Base-by-base conservation (phyloP, 2,888 invertebrate species). In the Prosopocoilus inquinatus region DNA sequence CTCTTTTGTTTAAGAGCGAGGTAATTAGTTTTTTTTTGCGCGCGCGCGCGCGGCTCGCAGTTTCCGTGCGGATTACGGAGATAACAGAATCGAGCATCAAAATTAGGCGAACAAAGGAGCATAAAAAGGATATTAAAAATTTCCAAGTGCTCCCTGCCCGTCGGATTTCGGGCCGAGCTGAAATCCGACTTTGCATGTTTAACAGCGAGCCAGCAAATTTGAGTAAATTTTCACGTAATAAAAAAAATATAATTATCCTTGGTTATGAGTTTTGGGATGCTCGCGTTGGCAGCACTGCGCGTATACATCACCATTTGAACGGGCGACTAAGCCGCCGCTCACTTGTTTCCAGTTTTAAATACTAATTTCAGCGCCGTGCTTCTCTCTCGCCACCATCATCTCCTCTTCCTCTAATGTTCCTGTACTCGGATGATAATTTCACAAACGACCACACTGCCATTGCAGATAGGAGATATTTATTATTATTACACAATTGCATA, bases 401-500 rank as follows among this genome's bases (percentile, higher is more conserved):
- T 56, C 62, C 60, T 58, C 50, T 57, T 58, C 53, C 50, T 41
- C 33, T 54, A 38, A 46, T 48, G 57, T 46, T 39, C 57, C 45
- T 66, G 65, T 64, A 59, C 58, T 58, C 57, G 61, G 61, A 66
- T 66, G 69, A 68, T 68, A 69, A 70, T 70, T 67, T 67, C 67
- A 60, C 63, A 66, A 66, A 69, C 68, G 70, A 67, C 67, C 67
- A 61, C 65, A 59, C 65, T 67, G 67, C 62, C 65, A 64, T 61
- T 65, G 58, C 64, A 68, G 70, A 70, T 70, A 68, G 64, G 66
- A 63, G 65, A 67, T 69, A 71, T 72, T 72, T 72, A 72, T 71
- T 71, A 70, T 71, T 69, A 71, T 72, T 70, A 66, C 71, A 63
- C 64, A 64, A 67, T 64, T 66, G 69, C 70, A 68, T 70, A 71